Evolutionary conservation across 2,888 invertebrate species (phyloP).

Genomic region (Spisula subtruncata): DNA sequence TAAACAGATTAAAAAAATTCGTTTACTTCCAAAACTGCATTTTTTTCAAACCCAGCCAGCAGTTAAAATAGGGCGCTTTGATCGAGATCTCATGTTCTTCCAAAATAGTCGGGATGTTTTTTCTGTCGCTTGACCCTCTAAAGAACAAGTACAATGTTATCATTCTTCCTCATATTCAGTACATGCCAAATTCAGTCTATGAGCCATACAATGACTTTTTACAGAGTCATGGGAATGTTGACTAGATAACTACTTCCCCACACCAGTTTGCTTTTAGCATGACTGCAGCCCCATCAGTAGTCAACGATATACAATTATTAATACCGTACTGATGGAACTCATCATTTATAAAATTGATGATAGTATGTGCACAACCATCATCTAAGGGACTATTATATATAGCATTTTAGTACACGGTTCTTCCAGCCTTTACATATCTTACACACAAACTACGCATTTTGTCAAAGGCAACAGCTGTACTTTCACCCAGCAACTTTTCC

Average conservation of each 20-base stretch:
- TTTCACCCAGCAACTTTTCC: slow-evolving; percentile 64
- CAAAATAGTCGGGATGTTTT: slow-evolving; percentile 60
- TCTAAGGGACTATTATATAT: slow-evolving; percentile 44
- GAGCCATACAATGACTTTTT: slow-evolving; percentile 40
- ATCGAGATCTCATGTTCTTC: slow-evolving; percentile 63
- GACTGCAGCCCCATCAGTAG: slow-evolving; percentile 66
- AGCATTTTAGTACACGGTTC: slow-evolving; percentile 51
- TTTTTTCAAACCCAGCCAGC: slow-evolving; percentile 65
- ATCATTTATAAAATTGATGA: slow-evolving; percentile 36
- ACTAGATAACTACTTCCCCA: slow-evolving; percentile 52
- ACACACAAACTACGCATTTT: slow-evolving; percentile 58
- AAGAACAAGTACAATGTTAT: slow-evolving; percentile 56
- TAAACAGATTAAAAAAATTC: slow-evolving; percentile 59
- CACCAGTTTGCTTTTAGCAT: slow-evolving; percentile 59
- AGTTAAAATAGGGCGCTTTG: slow-evolving; percentile 64
- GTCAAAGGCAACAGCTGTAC: slow-evolving; percentile 62
- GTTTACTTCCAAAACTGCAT: slow-evolving; percentile 66
- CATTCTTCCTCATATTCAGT: slow-evolving; percentile 64
- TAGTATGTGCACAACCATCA: slow-evolving; percentile 62
- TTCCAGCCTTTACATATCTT: slow-evolving; percentile 53
- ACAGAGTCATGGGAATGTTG: slow-evolving; percentile 61
- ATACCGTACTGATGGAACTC: slow-evolving; percentile 30
- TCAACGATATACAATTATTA: slow-evolving; percentile 55
- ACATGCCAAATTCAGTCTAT: slow-evolving; percentile 63
- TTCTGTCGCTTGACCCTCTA: neutral